Conservation (phyloP, 2,888 invertebrate genomes). For the Scaptodrosophila latifasciaeformis region DNA sequence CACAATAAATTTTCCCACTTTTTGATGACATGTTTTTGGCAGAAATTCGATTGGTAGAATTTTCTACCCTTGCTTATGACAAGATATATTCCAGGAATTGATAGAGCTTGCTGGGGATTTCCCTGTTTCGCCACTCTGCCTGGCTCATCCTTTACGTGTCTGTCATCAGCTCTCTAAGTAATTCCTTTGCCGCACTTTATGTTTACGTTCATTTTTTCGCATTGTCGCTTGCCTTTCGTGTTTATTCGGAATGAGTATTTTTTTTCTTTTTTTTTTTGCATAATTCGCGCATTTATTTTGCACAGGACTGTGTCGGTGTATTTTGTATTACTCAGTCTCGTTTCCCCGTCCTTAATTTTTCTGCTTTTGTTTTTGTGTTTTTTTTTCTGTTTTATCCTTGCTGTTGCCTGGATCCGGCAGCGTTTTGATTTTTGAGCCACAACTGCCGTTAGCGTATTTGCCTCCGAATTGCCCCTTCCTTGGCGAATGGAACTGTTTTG, state of each 20-base stretch:
- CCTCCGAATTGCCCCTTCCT: too few relatives aligned
- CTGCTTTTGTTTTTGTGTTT: slow-evolving; percentile 22
- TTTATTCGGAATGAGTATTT: slow-evolving; percentile 64
- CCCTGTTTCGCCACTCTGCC: neutral
- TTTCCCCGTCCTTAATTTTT: neutral
- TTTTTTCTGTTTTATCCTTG: slow-evolving; percentile 18
- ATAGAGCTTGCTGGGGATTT: slow-evolving; percentile 28
- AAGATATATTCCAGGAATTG: too few relatives aligned
- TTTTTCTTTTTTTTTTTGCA: slow-evolving; percentile 61
- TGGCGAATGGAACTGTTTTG: too few relatives aligned
- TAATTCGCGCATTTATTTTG: slow-evolving; percentile 68
- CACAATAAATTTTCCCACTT: too few relatives aligned
- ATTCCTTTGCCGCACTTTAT: slow-evolving; percentile 57
- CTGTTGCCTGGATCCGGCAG: slow-evolving; percentile 29
- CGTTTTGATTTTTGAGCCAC: slow-evolving; percentile 63
- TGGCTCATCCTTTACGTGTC: neutral
- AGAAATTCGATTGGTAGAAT: too few relatives aligned
- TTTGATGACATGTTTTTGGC: too few relatives aligned
- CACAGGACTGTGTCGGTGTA: slow-evolving; percentile 24
- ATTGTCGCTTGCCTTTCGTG: slow-evolving; percentile 43
- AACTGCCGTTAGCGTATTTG: slow-evolving; percentile 39
- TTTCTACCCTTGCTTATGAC: too few relatives aligned
- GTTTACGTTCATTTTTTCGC: slow-evolving; percentile 59
- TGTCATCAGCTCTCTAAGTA: slow-evolving; percentile 17
- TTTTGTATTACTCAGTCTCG: slow-evolving; percentile 21